phyloP scores from a whole-genome alignment of 2,888 invertebrate species.

The Bugulina stolonifera region DNA sequence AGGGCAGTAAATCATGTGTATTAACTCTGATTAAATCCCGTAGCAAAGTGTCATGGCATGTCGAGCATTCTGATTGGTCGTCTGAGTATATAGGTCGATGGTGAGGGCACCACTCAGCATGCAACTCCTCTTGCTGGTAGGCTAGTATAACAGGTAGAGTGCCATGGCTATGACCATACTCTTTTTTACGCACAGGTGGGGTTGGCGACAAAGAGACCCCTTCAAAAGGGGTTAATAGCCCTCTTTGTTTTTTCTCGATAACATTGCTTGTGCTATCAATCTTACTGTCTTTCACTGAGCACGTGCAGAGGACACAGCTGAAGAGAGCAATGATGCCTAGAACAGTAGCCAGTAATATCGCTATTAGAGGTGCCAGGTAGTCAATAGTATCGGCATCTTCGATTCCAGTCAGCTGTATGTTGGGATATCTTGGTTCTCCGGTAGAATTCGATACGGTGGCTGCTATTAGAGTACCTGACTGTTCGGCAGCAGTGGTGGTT shows the following conservation, averaged over 20 bases:
- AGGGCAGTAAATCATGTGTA: not conserved
- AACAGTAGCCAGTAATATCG: not conserved
- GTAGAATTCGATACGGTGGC: not conserved
- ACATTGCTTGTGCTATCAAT: not conserved
- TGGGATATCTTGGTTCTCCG: not conserved
- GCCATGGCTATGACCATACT: not conserved
- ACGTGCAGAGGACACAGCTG: conserved; percentile 23
- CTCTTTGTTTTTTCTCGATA: not conserved
- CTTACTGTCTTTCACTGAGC: conserved; percentile 6
- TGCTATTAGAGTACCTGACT: not conserved
- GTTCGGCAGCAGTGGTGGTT: too few relatives aligned
- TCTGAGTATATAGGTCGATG: not conserved
- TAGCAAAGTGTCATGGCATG: not conserved
- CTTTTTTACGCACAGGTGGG: not conserved
- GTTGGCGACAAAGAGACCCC: not conserved
- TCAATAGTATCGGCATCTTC: not conserved
- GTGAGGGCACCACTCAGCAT: conserved; percentile 20
- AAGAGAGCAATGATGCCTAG: not conserved
- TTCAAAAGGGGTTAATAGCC: too few relatives aligned
- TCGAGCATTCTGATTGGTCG: not conserved
- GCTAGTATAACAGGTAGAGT: conserved; percentile 9
- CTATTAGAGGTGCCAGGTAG: conserved; percentile 12
- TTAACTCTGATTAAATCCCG: not conserved
- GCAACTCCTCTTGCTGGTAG: conserved; percentile 2
- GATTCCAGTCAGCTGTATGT: not conserved